A percentile compares a stretch with the other conserved stretches of the same genome.
Evolutionary conservation across 2,113 vertebrate genomes (phyloP).

Genomic region (Scartelaos histophorus): DNA sequence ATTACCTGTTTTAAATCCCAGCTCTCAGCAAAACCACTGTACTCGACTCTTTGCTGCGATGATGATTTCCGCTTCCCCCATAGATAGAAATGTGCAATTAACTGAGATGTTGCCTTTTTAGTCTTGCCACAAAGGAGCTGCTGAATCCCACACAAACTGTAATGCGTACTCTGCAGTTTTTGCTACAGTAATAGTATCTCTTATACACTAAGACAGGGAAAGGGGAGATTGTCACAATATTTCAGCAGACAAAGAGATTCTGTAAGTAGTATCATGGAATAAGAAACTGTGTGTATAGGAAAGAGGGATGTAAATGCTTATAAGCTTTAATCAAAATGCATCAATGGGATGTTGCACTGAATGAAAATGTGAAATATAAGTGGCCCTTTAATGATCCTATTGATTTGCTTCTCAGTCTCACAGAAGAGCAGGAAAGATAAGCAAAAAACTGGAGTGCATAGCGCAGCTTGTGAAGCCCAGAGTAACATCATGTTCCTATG

Average conservation of each 20-base stretch:
- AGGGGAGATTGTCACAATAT: slow-evolving; percentile 49
- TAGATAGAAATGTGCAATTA: slow-evolving; percentile 37
- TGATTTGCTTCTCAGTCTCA: slow-evolving; percentile 39
- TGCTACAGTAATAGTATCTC: slow-evolving; percentile 14
- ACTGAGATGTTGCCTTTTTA: slow-evolving; percentile 21
- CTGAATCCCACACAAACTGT: slow-evolving; percentile 43
- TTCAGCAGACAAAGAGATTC: slow-evolving; percentile 40
- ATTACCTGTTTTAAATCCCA: slow-evolving; percentile 20
- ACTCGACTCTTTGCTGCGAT: slow-evolving; percentile 9
- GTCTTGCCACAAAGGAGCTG: slow-evolving; percentile 22
- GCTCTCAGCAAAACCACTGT: slow-evolving; percentile 14
- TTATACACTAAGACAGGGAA: slow-evolving; percentile 19
- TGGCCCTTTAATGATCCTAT: slow-evolving; percentile 45
- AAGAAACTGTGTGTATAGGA: slow-evolving; percentile 27
- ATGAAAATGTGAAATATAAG: slow-evolving; percentile 34
- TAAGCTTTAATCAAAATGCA: slow-evolving; percentile 43
- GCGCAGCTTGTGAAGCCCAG: slow-evolving; percentile 39
- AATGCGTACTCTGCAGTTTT: slow-evolving; percentile 40
- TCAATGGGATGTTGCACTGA: slow-evolving; percentile 30
- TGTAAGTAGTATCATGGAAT: slow-evolving; percentile 25
- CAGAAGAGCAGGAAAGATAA: slow-evolving; percentile 45
- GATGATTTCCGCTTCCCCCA: slow-evolving; percentile 13
- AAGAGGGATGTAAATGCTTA: slow-evolving; percentile 12
- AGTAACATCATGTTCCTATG: slow-evolving; percentile 72
- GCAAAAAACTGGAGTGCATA: slow-evolving; percentile 23